phyloP scores from a whole-genome alignment of 2,113 vertebrate genomes.

The Plecturocebus donacophilus region DNA sequence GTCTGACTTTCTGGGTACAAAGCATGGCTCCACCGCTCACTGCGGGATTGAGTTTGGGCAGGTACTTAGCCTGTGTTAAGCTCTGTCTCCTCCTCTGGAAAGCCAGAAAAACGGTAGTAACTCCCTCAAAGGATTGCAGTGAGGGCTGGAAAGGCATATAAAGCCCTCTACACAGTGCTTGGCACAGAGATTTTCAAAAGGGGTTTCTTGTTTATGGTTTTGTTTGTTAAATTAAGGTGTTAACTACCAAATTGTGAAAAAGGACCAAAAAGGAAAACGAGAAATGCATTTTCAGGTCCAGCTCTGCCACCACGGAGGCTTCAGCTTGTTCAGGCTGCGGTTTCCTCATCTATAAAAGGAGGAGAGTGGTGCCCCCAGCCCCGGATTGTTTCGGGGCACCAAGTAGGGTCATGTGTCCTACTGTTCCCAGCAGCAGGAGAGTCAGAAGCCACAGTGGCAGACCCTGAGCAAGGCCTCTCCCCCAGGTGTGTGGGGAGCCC shows the following conservation, averaged over 20 bases:
- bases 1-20: not conserved
- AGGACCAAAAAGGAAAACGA: not conserved
- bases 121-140: not conserved
- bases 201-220: not conserved
- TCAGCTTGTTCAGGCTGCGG: not conserved
- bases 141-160: not conserved
- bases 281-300: not conserved
- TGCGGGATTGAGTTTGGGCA: fast-evolving
- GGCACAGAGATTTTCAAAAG: not conserved
- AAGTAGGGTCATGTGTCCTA: not conserved
- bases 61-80: not conserved
- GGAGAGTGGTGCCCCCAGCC: too few species aligned
- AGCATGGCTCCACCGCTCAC: not conserved
- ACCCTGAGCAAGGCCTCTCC: not conserved
- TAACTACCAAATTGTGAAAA: not conserved
- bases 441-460: slow-evolving; percentile 10
- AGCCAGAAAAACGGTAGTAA: not conserved
- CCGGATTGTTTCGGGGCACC: not conserved
- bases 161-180: not conserved
- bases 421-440: slow-evolving; percentile 66
- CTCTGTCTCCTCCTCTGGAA: not conserved
- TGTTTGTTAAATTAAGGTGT: not conserved
- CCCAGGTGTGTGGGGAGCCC: not conserved
- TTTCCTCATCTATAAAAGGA: not conserved
- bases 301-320: fast-evolving